phyloP scores from a whole-genome alignment of 2,888 invertebrate species.

The Matsumyia berberina region DNA sequence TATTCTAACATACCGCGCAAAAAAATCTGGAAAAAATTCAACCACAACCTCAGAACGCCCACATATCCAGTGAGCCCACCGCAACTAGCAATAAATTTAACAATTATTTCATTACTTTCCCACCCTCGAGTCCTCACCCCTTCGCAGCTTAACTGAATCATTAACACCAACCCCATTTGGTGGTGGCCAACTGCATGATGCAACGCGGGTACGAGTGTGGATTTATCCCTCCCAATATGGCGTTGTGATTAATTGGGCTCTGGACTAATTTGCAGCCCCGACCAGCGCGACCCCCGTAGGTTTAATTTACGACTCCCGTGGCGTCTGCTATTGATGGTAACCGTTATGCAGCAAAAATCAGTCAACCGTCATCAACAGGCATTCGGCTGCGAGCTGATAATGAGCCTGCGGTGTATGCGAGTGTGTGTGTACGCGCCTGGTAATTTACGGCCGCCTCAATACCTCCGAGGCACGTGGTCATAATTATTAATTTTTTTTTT shows the following conservation, averaged over 20 bases:
- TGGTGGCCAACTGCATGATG: not conserved
- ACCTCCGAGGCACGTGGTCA: constrained; percentile 28
- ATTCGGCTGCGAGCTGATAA: not conserved
- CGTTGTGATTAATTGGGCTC: constrained; percentile 48
- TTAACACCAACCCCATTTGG: constrained; percentile 3
- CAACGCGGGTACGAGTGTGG: not conserved
- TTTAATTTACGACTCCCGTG: constrained; percentile 44
- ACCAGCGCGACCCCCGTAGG: constrained; percentile 2
- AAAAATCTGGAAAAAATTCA: not conserved
- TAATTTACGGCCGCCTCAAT: constrained; percentile 45
- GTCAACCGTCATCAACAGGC: constrained; percentile 40
- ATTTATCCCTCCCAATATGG: constrained; percentile 28
- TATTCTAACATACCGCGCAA: too few relatives aligned
- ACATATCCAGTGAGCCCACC: not conserved
- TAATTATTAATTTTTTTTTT: constrained; percentile 55
- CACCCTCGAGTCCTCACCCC: not conserved
- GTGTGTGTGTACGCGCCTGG: not conserved
- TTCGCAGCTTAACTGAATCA: not conserved
- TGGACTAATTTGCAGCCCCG: constrained; percentile 22
- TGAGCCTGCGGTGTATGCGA: not conserved
- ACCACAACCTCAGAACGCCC: not conserved
- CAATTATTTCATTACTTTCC: constrained; percentile 20
- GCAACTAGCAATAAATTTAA: constrained; percentile 14
- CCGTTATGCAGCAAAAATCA: constrained; percentile 40
- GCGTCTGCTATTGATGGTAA: constrained; percentile 32